Percentiles rank a stretch among this genome's conserved stretches.
Conservation (phyloP, 2,113 vertebrate species). For the Pyrgilauda ruficollis region DNA sequence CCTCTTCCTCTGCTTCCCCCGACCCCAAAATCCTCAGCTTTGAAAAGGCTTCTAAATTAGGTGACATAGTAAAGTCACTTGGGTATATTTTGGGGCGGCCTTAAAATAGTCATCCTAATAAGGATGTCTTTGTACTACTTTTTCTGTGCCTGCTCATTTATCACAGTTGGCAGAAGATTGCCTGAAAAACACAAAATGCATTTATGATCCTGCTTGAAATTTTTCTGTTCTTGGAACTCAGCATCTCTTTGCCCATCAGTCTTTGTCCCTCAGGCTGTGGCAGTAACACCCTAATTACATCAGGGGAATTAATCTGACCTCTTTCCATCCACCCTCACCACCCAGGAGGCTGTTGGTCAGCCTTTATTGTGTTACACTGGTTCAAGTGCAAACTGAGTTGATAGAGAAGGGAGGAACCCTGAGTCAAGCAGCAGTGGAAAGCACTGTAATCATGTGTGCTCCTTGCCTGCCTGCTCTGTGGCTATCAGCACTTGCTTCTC, state of each 20-base stretch:
- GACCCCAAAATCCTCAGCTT: not conserved
- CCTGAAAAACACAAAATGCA: not conserved
- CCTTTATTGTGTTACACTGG: not conserved
- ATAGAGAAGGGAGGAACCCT: not conserved
- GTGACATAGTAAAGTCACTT: conserved; percentile 15
- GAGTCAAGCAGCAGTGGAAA: not conserved
- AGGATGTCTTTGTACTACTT: conserved; percentile 55
- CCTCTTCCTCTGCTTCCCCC: not conserved
- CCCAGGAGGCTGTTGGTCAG: not conserved
- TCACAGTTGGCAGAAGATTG: not conserved
- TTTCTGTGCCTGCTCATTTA: not conserved
- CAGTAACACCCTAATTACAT: not conserved
- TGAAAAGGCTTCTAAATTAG: conserved; percentile 27
- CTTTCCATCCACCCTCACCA: not conserved
- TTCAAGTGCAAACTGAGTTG: not conserved
- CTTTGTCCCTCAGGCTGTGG: not conserved
- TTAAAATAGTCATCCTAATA: conserved; percentile 57
- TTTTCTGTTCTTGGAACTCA: not conserved
- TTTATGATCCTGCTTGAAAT: not conserved
- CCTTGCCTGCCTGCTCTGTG: not conserved
- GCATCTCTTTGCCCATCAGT: not conserved
- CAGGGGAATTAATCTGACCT: not conserved
- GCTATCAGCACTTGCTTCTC: not conserved
- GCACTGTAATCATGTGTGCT: not conserved
- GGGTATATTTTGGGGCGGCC: not conserved